phyloP scores from a whole-genome alignment of 2,888 invertebrate genomes.

The Lasioglossum figueresi region DNA sequence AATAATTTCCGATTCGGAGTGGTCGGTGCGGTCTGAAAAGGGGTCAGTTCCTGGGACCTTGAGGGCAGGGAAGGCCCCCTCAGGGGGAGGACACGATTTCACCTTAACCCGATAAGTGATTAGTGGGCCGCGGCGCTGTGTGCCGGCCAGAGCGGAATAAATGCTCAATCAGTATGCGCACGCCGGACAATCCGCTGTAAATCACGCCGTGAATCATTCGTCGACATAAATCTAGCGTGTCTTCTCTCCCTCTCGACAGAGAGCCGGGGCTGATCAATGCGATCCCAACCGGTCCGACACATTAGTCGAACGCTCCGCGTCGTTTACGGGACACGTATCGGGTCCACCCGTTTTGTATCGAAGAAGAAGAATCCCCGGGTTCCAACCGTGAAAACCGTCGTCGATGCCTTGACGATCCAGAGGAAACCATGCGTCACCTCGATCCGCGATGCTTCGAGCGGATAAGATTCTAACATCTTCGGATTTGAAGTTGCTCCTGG shows the following conservation, averaged over 20 bases:
- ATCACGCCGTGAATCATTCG: conserved; percentile 78
- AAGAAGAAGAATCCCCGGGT: conserved; percentile 27
- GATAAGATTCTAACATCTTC: conserved; percentile 25
- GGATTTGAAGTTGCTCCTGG: not conserved
- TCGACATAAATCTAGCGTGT: conserved; percentile 71
- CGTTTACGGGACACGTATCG: conserved; percentile 63
- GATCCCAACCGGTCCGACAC: conserved; percentile 67
- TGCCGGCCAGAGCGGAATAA: conserved; percentile 68
- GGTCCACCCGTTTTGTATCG: conserved; percentile 31
- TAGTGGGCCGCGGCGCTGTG: conserved; percentile 59
- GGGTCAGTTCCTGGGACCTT: not conserved
- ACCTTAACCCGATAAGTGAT: conserved; percentile 77
- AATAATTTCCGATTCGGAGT: not conserved
- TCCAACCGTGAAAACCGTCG: conserved; percentile 62
- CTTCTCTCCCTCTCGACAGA: not conserved
- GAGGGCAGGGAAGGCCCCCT: not conserved
- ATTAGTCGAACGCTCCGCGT: conserved; percentile 66
- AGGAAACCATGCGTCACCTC: conserved; percentile 67
- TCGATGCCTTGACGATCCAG: conserved; percentile 47
- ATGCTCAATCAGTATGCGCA: conserved; percentile 75
- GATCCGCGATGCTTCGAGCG: conserved; percentile 45
- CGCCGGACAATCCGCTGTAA: conserved; percentile 73
- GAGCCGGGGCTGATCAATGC: conserved; percentile 68
- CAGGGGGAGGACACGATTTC: conserved; percentile 52
- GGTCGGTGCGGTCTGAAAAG: not conserved